Base-by-base conservation (phyloP, 2,113 vertebrate species). In the Barbus barbus region DNA sequence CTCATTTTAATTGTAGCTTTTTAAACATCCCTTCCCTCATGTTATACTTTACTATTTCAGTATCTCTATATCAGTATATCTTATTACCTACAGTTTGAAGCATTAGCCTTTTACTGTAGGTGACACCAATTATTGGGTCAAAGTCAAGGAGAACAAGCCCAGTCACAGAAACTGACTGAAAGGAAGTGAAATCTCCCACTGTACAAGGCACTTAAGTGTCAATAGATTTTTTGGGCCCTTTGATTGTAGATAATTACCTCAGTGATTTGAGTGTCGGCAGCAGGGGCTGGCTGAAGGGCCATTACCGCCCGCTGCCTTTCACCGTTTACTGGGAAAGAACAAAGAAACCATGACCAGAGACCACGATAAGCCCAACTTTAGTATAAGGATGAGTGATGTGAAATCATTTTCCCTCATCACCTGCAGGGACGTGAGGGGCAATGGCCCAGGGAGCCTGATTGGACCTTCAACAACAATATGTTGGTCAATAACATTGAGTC, bases 201-300 rank as follows among this genome's bases (percentile, higher is more conserved):
- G 73, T 78, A 20, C 9, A 9, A 75, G 53, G 61, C 72, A 28
- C 48, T 60, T 44, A 85, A 76, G 78, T 63, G 61, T 86, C 78
- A 84, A 85, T 84, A 65, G 73, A 80, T 87, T 87, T 87, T 84
- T 82, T 71, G 44, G 31, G 63, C 60, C 63, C 85, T 78, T 80
- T 84, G 79, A 88, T 85, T 87, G 82, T 60, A 80, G 85, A 87
- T 85, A 86, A 87, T 90, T 90, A 81, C 86, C 83, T 79, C 78
- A 53, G 86, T 82, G 81, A 87, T 83, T 82, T 86, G 86, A 84
- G 83, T 72, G 63, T 28, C 38, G 26, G 56, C 80, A 83, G 80
- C 48, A 76, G 78, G 48, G 67, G 31, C 26, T 31, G 67, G 53
- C 86, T 79, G 78, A 78, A 85, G 86, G 78, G 86, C 72, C 81